Conservation (phyloP, 2,113 vertebrate species). For the Takifugu flavidus region DNA sequence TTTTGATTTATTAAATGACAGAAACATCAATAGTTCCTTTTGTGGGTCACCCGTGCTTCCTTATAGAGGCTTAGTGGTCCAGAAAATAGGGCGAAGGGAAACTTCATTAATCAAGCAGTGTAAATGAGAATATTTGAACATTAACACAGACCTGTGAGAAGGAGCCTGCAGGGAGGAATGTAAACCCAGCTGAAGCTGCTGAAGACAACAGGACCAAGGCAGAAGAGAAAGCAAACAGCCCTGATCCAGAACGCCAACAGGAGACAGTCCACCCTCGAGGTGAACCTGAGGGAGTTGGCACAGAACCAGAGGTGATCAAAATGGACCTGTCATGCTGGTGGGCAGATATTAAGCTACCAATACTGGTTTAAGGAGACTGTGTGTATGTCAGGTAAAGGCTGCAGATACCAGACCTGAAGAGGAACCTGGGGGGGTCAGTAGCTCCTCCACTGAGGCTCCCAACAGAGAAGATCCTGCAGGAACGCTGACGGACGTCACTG, state of each 20-base stretch:
- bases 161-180: background rate
- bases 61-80: background rate
- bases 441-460: background rate
- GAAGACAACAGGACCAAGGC: constrained; percentile 11
- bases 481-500: background rate
- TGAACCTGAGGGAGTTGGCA: constrained; percentile 16
- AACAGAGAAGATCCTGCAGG: constrained; percentile 23
- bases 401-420: constrained; percentile 17
- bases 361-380: background rate
- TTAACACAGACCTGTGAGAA: constrained; percentile 34
- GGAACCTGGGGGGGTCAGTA: constrained; percentile 3
- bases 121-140: constrained; percentile 1
- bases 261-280: background rate
- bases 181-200: background rate
- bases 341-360: background rate
- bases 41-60: too few species aligned
- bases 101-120: background rate
- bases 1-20: background rate
- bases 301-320: constrained; percentile 47
- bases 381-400: background rate
- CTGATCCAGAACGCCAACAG: constrained; percentile 22
- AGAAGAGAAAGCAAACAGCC: constrained; percentile 9
- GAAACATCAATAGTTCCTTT: background rate
- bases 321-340: background rate
- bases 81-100: background rate